phyloP scores from a whole-genome alignment of 2,888 invertebrate genomes.

The Altica lythri region DNA sequence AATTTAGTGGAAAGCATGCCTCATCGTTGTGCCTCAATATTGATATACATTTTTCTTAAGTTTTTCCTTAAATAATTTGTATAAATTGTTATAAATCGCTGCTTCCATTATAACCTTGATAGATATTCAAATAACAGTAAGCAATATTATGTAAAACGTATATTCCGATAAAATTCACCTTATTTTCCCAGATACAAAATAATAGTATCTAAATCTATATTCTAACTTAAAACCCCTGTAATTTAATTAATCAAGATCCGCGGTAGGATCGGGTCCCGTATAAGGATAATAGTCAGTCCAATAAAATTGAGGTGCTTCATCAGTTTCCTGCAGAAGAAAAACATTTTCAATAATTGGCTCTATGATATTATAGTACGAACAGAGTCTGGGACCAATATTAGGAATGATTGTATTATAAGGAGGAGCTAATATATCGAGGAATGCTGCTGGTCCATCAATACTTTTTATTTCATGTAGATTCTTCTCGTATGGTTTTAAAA shows the following conservation, averaged over 20 bases:
- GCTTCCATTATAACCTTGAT: no score
- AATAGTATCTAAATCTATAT: no score
- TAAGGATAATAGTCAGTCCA: slow-evolving; percentile 66
- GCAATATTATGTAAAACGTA: no score
- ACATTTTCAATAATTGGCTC: slow-evolving; percentile 60
- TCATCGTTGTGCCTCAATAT: no score
- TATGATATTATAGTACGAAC: slow-evolving; percentile 67
- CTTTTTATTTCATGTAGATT: slow-evolving; percentile 83
- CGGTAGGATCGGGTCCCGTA: slow-evolving; percentile 40
- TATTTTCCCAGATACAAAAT: no score
- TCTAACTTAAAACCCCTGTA: no score
- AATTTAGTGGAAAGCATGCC: no score
- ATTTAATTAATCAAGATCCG: background rate
- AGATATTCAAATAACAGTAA: no score
- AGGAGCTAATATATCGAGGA: slow-evolving; percentile 89
- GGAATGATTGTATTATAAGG: slow-evolving; percentile 78
- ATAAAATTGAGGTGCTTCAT: slow-evolving; percentile 69
- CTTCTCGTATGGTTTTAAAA: slow-evolving; percentile 69
- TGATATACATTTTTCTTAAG: no score
- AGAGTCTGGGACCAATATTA: slow-evolving; percentile 68
- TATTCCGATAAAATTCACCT: no score
- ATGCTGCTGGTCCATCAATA: slow-evolving; percentile 80
- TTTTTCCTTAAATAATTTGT: no score
- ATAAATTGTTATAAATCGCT: no score
- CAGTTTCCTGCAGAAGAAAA: slow-evolving; percentile 63